Percentiles rank a stretch among this genome's conserved stretches.
phyloP scores from a whole-genome alignment of 2,888 invertebrate species.

The Ormyrus pomaceus region DNA sequence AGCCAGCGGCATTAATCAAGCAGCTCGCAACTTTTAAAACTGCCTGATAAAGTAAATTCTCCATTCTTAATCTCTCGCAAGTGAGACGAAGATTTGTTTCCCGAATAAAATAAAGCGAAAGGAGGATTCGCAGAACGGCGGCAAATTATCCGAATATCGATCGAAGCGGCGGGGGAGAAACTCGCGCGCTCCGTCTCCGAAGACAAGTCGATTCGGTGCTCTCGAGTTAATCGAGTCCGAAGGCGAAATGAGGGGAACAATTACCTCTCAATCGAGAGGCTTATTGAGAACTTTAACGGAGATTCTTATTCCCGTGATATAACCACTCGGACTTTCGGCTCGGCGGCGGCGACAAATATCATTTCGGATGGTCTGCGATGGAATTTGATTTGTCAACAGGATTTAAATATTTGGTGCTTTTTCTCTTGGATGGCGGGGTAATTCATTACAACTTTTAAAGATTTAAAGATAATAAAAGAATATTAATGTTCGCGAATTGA shows the following conservation, averaged over 20 bases:
- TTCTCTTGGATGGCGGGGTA: background rate
- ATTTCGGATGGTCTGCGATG: background rate
- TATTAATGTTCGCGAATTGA: too few relatives aligned
- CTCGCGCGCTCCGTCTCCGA: constrained; percentile 24
- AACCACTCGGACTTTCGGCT: constrained; percentile 3
- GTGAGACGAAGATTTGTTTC: too few relatives aligned
- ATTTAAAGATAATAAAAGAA: background rate
- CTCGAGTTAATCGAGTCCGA: constrained; percentile 42
- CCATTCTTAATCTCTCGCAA: too few relatives aligned
- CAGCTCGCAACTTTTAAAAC: too few relatives aligned
- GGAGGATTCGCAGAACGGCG: background rate
- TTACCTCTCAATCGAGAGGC: constrained; percentile 35
- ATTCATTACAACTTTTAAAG: constrained; percentile 7
- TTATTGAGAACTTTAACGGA: constrained; percentile 29
- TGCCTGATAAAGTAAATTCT: too few relatives aligned
- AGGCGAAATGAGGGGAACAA: constrained; percentile 39
- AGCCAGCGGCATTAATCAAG: too few relatives aligned
- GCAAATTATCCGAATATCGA: constrained; percentile 33
- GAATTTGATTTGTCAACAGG: constrained; percentile 13
- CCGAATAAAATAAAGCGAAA: background rate
- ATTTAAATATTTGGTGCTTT: background rate
- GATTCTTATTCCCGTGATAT: constrained; percentile 36
- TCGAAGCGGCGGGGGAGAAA: constrained; percentile 3
- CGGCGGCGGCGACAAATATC: background rate
- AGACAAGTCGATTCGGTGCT: constrained; percentile 25